Evolutionary conservation across 2,797 vertebrate genomes (phyloP), one percentile per base, ranked within the genome.

Genomic region (Premnoplex brunnescens): DNA sequence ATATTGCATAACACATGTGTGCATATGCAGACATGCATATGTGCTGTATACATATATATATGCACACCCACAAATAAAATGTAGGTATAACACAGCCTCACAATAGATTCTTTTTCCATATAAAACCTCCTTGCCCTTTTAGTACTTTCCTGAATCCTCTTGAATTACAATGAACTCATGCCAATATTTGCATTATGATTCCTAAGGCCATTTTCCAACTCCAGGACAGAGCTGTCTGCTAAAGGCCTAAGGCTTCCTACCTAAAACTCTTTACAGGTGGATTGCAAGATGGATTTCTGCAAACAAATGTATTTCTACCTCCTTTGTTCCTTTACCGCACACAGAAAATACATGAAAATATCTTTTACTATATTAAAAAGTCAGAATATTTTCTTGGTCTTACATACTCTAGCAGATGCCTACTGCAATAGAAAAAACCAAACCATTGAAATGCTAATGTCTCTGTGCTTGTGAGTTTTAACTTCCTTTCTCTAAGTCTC

Each of bases 141-240:
- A 85, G 63, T 49, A 36, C 37, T 84, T 66, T 55, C 62, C 62
- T 78, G 79, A 68, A 78, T 63, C 62, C 37, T 92, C 80, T 46
- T 5, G 19, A 93, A 85, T 94, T 89, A 91, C 89, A 91, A 76
- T 76, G 88, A 94, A 89, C 12, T 49, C 55, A 22, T 63, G 69
- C 67, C 85, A 95, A 52, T 73, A 94, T 88, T 91, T 90, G 82
- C 76, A 90, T 93, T 92, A 88, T 78, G 73, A 79, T 86, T 93
- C 85, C 67, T 92, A 86, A 63, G 63, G 71, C 55, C 10, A 5
- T 88, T 81, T 89, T 76, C 39, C 56, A 84, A 23, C 20, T 71
- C 58, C 39, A 91, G 62, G 34, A 34, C 39, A 81, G 43, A 91
- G 76, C 73, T 43, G 16, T 52, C 55, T 85, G 73, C 56, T 85